Percentiles rank a stretch among this genome's conserved stretches.
phyloP scores from a whole-genome alignment of 2,888 invertebrate genomes.

The Melanostoma scalare region DNA sequence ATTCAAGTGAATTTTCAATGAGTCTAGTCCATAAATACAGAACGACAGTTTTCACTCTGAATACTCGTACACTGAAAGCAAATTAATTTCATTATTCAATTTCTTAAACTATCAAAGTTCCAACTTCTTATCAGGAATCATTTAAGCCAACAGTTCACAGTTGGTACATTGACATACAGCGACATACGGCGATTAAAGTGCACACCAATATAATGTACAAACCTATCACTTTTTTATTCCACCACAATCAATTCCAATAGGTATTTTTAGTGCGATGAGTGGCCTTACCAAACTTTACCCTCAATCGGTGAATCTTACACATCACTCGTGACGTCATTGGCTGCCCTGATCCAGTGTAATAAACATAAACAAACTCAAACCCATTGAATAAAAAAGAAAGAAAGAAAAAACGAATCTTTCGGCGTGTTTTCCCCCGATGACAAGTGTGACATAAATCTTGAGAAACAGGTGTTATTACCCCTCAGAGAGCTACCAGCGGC shows the following conservation, averaged over 20 bases:
- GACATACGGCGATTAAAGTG: too few species aligned
- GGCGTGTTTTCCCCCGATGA: slow-evolving; percentile 43
- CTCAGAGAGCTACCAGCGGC: slow-evolving; percentile 27
- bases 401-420: slow-evolving; percentile 18
- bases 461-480: slow-evolving; percentile 64
- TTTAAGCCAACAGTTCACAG: slow-evolving; percentile 9
- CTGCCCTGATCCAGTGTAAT: background rate
- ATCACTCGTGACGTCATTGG: slow-evolving; percentile 33
- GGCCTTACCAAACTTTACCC: slow-evolving; percentile 25
- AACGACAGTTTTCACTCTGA: too few species aligned
- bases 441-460: slow-evolving; percentile 32
- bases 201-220: too few species aligned
- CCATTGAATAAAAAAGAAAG: slow-evolving; percentile 36
- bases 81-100: too few species aligned
- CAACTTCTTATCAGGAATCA: background rate
- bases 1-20: too few species aligned
- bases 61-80: too few species aligned
- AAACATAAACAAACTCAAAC: slow-evolving; percentile 41
- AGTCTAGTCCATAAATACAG: too few species aligned
- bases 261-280: slow-evolving; percentile 30
- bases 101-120: too few species aligned
- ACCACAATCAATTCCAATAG: background rate
- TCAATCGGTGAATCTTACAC: slow-evolving; percentile 11
- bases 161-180: slow-evolving; percentile 17
- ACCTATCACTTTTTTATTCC: too few species aligned